Conservation (phyloP, 2,797 vertebrate genomes). For the Gallinago solitaria region DNA sequence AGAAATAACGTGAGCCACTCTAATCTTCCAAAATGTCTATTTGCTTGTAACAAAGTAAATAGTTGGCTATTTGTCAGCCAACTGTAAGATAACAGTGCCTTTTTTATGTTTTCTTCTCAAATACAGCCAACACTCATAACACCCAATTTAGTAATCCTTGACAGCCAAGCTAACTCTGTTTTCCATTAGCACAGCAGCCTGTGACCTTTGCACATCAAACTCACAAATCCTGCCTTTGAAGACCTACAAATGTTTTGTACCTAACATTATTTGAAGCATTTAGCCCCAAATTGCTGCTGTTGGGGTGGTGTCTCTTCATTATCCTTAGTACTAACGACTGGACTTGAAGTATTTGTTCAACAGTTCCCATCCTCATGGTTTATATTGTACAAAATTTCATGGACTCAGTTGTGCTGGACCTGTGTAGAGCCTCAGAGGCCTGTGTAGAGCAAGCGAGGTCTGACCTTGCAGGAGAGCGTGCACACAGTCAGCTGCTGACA, state of each 20-base stretch:
- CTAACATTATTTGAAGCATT: neutral
- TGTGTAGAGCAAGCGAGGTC: accelerated
- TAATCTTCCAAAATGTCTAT: neutral
- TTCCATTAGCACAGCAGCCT: neutral
- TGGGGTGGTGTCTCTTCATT: neutral
- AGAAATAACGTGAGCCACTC: neutral
- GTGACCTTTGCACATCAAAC: neutral
- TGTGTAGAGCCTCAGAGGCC: neutral
- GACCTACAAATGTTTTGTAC: neutral
- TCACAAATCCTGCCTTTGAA: neutral
- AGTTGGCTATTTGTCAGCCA: neutral
- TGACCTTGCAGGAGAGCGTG: accelerated
- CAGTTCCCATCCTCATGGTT: accelerated
- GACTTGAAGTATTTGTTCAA: neutral
- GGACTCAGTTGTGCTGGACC: neutral
- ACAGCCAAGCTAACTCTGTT: neutral
- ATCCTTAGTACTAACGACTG: neutral
- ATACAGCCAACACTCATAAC: neutral
- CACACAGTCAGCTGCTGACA: neutral
- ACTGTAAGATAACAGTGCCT: neutral
- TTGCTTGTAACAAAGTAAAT: neutral
- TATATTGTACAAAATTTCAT: accelerated
- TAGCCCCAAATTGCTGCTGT: too few relatives aligned
- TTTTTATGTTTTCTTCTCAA: neutral
- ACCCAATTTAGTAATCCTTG: neutral